Conservation (phyloP, 2,113 vertebrate species). For the Psittacara wagleri region DNA sequence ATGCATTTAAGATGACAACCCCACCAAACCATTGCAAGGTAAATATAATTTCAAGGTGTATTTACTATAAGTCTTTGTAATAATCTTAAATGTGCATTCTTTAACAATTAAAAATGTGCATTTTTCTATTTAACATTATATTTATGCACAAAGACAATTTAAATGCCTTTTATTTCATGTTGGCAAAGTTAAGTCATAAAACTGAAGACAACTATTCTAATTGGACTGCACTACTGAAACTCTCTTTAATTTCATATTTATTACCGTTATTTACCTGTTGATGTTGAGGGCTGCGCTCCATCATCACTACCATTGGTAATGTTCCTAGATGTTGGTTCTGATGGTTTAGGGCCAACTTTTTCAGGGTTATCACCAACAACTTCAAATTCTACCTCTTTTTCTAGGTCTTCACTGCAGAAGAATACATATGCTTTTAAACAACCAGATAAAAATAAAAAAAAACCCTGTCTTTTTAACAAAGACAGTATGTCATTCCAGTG, state of each 20-base stretch:
- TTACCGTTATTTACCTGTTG: slow-evolving; percentile 80
- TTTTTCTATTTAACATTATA: background rate
- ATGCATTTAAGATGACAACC: background rate
- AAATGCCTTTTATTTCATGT: background rate
- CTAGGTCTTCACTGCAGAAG: slow-evolving; percentile 87
- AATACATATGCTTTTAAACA: background rate
- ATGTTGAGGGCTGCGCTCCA: slow-evolving; percentile 93
- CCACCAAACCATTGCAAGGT: background rate
- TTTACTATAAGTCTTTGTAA: background rate
- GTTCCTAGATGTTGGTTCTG: slow-evolving; percentile 80
- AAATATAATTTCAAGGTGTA: background rate
- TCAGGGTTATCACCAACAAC: slow-evolving; percentile 92
- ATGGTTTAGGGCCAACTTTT: slow-evolving; percentile 84
- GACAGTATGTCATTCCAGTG: background rate
- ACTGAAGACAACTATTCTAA: background rate
- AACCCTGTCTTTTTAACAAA: background rate
- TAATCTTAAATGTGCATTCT: background rate
- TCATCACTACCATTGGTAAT: slow-evolving; percentile 96
- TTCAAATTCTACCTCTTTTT: slow-evolving; percentile 95
- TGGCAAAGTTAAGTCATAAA: background rate
- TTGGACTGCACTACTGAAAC: background rate
- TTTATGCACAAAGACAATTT: background rate
- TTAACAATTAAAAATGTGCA: background rate
- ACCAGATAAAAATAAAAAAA: background rate
- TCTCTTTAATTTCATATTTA: background rate